Percentiles rank a stretch among this genome's conserved stretches.
Evolutionary conservation across 2,113 vertebrate species (phyloP).

Genomic region (Apteryx owenii): DNA sequence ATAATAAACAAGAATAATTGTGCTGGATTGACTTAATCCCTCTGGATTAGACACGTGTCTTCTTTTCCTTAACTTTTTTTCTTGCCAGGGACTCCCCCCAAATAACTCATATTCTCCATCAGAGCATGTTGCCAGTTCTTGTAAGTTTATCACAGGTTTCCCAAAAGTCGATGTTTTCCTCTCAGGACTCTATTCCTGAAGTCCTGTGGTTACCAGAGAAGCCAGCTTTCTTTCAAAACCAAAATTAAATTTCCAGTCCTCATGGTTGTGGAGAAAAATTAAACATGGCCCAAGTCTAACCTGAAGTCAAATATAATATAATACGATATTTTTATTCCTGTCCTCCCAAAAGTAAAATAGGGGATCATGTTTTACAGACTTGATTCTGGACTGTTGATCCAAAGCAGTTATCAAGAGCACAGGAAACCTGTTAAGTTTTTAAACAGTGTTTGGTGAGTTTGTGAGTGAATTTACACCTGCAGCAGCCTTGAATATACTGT

Average conservation of each 20-base stretch:
- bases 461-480: background rate
- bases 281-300: background rate
- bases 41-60: background rate
- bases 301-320: background rate
- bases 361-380: background rate
- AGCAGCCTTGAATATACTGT: background rate
- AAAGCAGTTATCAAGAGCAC: background rate
- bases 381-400: background rate
- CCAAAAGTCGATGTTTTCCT: background rate
- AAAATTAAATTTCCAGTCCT: slow-evolving; percentile 28
- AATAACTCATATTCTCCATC: background rate
- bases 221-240: slow-evolving; percentile 4
- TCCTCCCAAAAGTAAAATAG: background rate
- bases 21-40: background rate
- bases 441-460: background rate
- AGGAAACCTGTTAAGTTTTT: background rate
- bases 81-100: background rate
- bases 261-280: background rate
- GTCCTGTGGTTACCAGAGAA: background rate
- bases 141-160: background rate
- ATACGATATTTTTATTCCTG: background rate
- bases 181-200: background rate
- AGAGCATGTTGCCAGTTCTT: background rate
- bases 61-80: background rate
- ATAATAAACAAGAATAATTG: background rate